These are phyloP conservation scores for Colaptes auratus DNA, from an alignment of 2,113 vertebrate genomes.

Conservation along the genomic window DNA sequence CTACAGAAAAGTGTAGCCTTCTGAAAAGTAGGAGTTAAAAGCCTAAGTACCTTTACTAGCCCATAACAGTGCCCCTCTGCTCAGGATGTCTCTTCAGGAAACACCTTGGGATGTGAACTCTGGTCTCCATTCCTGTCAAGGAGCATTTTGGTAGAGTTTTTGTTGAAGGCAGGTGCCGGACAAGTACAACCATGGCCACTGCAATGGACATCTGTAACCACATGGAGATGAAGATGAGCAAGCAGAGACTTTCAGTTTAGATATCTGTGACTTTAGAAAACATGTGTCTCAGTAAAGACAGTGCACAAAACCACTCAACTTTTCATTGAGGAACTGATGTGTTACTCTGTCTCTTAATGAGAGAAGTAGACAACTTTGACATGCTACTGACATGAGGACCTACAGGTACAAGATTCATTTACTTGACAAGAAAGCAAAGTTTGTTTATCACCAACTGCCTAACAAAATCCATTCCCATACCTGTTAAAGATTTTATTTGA, in stretches of 20 bases:
- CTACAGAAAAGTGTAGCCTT: not conserved
- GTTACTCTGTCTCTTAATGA: not conserved
- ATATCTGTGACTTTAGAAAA: not conserved
- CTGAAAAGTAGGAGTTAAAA: not conserved
- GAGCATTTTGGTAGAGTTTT: not conserved
- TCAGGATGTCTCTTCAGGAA: not conserved
- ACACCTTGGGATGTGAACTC: not conserved
- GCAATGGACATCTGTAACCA: rapidly evolving
- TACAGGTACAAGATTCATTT: not conserved
- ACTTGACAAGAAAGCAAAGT: not conserved
- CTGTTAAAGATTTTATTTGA: not conserved
- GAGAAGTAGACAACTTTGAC: not conserved
- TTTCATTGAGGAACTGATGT: not conserved
- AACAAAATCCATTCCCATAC: not conserved
- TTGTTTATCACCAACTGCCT: not conserved
- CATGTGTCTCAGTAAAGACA: not conserved
- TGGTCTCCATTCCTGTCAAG: not conserved
- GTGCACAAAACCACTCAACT: rapidly evolving
- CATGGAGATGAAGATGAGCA: rapidly evolving
- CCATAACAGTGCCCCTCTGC: not conserved
- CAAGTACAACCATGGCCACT: rapidly evolving
- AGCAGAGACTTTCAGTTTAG: not conserved
- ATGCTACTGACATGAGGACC: not conserved
- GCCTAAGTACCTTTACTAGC: not conserved
- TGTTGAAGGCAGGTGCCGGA: not conserved